Percentiles rank a stretch among this genome's conserved stretches.
phyloP scores from a whole-genome alignment of 1,140 invertebrate species.

The Drosophila nasuta region DNA sequence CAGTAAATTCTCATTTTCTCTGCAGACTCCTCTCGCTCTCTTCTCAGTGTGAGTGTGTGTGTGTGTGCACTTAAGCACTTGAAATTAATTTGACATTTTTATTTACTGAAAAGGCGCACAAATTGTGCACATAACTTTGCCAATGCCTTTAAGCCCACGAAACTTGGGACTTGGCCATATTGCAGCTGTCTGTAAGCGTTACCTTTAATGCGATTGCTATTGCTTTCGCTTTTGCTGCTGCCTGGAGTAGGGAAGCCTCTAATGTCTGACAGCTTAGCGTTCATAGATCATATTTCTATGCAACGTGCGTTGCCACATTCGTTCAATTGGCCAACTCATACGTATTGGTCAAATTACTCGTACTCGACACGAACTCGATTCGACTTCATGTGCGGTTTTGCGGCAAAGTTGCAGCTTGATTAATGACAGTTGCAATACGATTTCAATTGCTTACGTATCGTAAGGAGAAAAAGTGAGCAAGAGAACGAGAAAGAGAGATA shows the following conservation, averaged over 20 bases:
- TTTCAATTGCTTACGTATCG: slow-evolving; percentile 42
- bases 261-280: slow-evolving; percentile 57
- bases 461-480: background rate
- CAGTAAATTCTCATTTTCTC: slow-evolving; percentile 40
- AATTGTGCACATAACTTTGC: slow-evolving; percentile 22
- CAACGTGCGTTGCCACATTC: slow-evolving; percentile 44
- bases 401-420: slow-evolving; percentile 62
- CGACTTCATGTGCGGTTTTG: slow-evolving; percentile 44
- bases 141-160: slow-evolving; percentile 17
- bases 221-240: background rate
- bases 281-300: slow-evolving; percentile 55
- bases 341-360: slow-evolving; percentile 45
- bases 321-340: slow-evolving; percentile 48
- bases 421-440: slow-evolving; percentile 48
- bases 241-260: slow-evolving; percentile 9
- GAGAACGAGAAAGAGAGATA: background rate
- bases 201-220: slow-evolving; percentile 12
- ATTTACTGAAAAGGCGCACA: slow-evolving; percentile 44
- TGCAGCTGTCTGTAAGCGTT: background rate
- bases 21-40: slow-evolving; percentile 9
- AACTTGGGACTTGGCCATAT: slow-evolving; percentile 8
- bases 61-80: slow-evolving; percentile 42
- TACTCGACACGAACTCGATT: slow-evolving; percentile 30
- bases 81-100: slow-evolving; percentile 66
- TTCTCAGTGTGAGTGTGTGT: background rate